phyloP scores from a whole-genome alignment of 2,888 invertebrate genomes.

The Drosophila meridiana region DNA sequence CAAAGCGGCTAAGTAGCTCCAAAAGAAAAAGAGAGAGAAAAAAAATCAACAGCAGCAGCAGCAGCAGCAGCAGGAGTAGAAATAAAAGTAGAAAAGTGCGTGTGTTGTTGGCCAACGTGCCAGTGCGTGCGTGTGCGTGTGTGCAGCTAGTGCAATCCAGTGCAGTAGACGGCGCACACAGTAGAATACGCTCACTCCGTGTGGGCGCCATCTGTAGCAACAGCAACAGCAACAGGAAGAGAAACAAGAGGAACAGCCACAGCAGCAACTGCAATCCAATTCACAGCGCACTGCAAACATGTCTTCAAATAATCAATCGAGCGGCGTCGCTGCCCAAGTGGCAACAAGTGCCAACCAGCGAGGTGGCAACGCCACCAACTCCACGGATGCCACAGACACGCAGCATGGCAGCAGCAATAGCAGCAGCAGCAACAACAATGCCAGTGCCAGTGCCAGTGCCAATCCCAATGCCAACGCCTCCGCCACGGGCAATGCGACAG shows the following conservation, averaged over 20 bases:
- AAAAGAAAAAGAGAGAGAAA: not conserved
- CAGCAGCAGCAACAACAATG: conserved; percentile 33
- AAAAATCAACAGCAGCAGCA: conserved; percentile 6
- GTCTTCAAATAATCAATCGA: conserved; percentile 84
- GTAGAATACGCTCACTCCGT: conserved; percentile 35
- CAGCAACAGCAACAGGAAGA: conserved; percentile 5
- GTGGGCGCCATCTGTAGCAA: conserved; percentile 33
- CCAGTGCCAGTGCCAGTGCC: conserved; percentile 12
- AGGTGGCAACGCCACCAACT: conserved; percentile 41
- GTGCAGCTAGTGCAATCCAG: conserved; percentile 27
- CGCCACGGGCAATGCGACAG: conserved; percentile 36
- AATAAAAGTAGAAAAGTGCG: conserved; percentile 48
- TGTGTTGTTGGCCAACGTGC: conserved; percentile 49
- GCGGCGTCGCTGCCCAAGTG: conserved; percentile 60
- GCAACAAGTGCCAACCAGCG: conserved; percentile 72
- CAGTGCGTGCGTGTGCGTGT: conserved; percentile 26
- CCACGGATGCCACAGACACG: conserved; percentile 31
- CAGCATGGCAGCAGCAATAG: conserved; percentile 25
- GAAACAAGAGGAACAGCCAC: not conserved
- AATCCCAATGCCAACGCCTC: conserved; percentile 38
- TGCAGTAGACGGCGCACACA: conserved; percentile 25
- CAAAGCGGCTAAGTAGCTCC: conserved; percentile 60
- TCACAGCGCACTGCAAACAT: conserved; percentile 55
- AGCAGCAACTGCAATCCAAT: conserved; percentile 7
- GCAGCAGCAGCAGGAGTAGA: conserved; percentile 10